Evolutionary conservation across 2,797 vertebrate genomes (phyloP).

Genomic region (Hydrophis major): DNA sequence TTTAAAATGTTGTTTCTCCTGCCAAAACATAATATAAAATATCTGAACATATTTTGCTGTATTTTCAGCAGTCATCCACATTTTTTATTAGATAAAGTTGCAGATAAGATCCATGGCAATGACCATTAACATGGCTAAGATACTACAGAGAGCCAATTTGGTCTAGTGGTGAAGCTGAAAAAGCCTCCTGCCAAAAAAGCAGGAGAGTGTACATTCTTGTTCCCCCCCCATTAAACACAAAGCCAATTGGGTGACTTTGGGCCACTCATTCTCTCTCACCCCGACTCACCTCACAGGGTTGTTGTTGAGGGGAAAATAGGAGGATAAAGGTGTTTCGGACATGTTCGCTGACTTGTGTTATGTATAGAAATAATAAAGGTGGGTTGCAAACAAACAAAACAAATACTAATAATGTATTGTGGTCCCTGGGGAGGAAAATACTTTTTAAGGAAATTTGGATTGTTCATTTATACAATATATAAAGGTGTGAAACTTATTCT

Average conservation of each 20-base stretch:
- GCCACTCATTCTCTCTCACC: not conserved
- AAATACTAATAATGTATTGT: not conserved
- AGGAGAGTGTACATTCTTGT: not conserved
- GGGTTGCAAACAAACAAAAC: no score
- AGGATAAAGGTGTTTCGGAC: no score
- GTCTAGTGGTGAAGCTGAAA: not conserved
- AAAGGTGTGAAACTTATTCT: not conserved
- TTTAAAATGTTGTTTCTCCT: not conserved
- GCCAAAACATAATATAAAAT: not conserved
- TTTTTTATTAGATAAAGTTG: not conserved
- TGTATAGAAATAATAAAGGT: no score
- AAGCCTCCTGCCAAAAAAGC: not conserved
- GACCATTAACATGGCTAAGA: not conserved
- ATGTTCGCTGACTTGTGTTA: no score
- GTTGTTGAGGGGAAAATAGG: no score
- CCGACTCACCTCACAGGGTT: no score
- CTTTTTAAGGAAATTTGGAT: conserved; percentile 1
- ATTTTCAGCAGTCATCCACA: not conserved
- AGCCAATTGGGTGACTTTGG: not conserved
- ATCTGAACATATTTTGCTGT: not conserved
- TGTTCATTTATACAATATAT: not conserved
- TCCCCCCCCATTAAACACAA: not conserved
- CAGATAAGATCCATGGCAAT: not conserved
- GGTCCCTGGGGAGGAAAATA: not conserved
- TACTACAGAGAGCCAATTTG: not conserved